Evolutionary conservation across 2,113 vertebrate species (phyloP), one percentile per base, ranked within the genome.

Genomic region (Psettodes erumei): DNA sequence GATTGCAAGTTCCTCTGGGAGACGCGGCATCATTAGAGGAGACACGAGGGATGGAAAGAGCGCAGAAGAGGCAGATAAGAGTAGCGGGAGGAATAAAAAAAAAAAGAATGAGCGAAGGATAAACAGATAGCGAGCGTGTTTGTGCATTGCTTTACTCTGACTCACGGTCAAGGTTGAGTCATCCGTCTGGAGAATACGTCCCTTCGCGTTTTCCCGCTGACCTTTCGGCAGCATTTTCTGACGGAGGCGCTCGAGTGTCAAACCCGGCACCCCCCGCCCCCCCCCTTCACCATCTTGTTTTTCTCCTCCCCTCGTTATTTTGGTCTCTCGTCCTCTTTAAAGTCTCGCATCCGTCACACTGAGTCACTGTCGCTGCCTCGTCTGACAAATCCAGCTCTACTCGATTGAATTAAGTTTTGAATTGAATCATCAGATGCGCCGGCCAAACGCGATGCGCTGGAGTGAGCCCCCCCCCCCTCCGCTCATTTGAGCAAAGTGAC

Each of bases 141-240:
- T 28, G 45, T 61, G 23, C 51, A 43, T 27, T 40, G 61, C 62
- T 77, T 59, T 23, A 62, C 82, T 86, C 77, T 81, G 70, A 47
- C 48, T 73, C 27, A 6, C 4, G 59, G 79, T 79, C 83, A 74
- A 16, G 11, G 74, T 81, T 90, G 85, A 89, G 59, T 90, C 90
- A 86, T 89, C 79, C 61, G 79, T 89, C 90, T 83, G 74, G 69
- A 86, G 71, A 85, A 85, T 77, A 86, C 83, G 75, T 85, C 85
- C 71, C 86, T 82, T 27, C 79, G 77, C 75, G 76, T 90, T 85
- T 76, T 81, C 79, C 37, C 8, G 0, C 69, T 87, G 85, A 88
- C 85, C 88, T 90, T 86, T 86, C 62, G 5, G 55, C 69, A 80
- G 40, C 79, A 43, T 75, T 86, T 75, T 79, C 59, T 76, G 38